Percentiles rank a stretch among this genome's conserved stretches.
Evolutionary conservation across 2,888 invertebrate species (phyloP).

Genomic region (Aspidapion aeneum): DNA sequence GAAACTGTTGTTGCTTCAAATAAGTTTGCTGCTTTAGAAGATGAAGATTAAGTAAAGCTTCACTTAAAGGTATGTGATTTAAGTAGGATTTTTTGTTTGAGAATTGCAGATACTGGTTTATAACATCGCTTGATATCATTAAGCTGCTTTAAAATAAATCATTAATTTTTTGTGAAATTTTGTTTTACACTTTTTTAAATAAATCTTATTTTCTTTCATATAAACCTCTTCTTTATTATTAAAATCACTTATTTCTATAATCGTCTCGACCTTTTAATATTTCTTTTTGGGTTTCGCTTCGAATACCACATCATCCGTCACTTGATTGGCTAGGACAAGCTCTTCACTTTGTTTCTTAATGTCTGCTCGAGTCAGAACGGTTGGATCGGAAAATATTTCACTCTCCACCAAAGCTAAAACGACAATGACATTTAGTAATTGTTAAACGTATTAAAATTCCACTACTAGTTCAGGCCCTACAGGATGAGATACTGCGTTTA

Average conservation of each 20-base stretch:
- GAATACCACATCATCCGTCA: constrained; percentile 30
- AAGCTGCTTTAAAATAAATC: too few relatives aligned
- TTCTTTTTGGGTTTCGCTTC: constrained; percentile 20
- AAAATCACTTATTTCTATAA: too few relatives aligned
- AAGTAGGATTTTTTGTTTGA: background rate
- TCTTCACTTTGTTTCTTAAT: constrained; percentile 38
- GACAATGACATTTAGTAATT: constrained; percentile 2
- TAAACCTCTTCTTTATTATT: too few relatives aligned
- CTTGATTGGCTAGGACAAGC: constrained; percentile 34
- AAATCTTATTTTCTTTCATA: too few relatives aligned
- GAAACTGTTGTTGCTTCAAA: constrained; percentile 22
- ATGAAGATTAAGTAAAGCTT: constrained; percentile 13
- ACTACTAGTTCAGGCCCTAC: too few relatives aligned
- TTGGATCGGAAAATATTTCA: constrained; percentile 29
- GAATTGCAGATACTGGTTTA: too few relatives aligned
- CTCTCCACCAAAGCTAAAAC: constrained; percentile 34
- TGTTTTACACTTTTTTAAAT: too few relatives aligned
- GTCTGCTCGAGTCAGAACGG: constrained; percentile 35
- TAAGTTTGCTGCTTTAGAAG: constrained; percentile 32
- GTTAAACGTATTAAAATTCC: too few relatives aligned
- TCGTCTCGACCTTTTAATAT: too few relatives aligned
- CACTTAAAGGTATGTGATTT: background rate
- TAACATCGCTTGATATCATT: too few relatives aligned
- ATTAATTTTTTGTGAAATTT: too few relatives aligned
- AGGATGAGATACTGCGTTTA: too few relatives aligned